Percentiles rank a stretch among this genome's conserved stretches.
phyloP scores from a whole-genome alignment of 1,140 invertebrate species.

The Samia ricini region DNA sequence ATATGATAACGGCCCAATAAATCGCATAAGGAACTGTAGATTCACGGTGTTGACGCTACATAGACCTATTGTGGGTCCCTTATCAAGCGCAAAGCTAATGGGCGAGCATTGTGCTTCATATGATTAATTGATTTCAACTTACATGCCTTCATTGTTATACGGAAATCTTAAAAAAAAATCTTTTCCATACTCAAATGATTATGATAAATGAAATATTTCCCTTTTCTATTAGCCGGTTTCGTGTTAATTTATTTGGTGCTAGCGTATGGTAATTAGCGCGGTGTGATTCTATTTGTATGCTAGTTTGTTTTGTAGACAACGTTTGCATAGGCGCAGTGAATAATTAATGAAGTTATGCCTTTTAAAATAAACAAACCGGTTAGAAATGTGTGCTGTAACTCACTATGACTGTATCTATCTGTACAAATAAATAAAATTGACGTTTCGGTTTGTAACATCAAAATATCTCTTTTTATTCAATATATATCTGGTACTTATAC shows the following conservation, averaged over 20 bases:
- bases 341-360: slow-evolving; percentile 23
- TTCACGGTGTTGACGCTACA: slow-evolving; percentile 42
- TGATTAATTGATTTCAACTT: slow-evolving; percentile 66
- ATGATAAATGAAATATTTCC: slow-evolving; percentile 46
- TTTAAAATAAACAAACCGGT: slow-evolving; percentile 8
- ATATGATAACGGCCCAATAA: slow-evolving; percentile 29
- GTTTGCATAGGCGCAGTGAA: slow-evolving; percentile 10
- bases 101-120: slow-evolving; percentile 61
- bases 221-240: background rate
- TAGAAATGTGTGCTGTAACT: background rate
- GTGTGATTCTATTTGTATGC: slow-evolving; percentile 21
- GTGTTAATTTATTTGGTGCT: background rate
- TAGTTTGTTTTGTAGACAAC: slow-evolving; percentile 22
- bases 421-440: too few relatives aligned
- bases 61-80: slow-evolving; percentile 52
- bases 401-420: background rate
- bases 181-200: slow-evolving; percentile 53
- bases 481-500: too few relatives aligned
- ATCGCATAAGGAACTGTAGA: slow-evolving; percentile 16
- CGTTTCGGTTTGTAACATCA: too few relatives aligned
- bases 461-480: too few relatives aligned
- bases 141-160: slow-evolving; percentile 63
- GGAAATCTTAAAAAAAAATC: slow-evolving; percentile 58
- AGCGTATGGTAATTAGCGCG: slow-evolving; percentile 28
- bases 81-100: slow-evolving; percentile 70